Conservation (phyloP, 2,113 vertebrate species). For the Charina bottae region DNA sequence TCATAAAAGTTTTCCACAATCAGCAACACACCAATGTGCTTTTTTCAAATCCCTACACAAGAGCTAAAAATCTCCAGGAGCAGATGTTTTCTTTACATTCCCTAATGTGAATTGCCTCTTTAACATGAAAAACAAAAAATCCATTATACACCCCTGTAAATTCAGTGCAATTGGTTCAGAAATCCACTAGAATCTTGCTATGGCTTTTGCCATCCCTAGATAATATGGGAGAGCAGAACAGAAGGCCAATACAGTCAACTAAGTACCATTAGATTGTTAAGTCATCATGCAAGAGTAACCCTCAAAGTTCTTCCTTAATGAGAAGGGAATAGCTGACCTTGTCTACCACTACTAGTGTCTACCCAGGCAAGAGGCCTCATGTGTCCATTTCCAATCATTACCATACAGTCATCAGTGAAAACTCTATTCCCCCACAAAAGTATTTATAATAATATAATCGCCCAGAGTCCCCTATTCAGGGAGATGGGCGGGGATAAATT, state of each 20-base stretch:
- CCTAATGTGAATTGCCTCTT: slow-evolving; percentile 57
- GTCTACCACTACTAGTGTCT: slow-evolving; percentile 37
- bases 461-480: too few species aligned
- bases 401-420: background rate
- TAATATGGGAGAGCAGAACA: slow-evolving; percentile 55
- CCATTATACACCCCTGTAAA: slow-evolving; percentile 32
- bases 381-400: background rate
- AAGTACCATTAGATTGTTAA: slow-evolving; percentile 47
- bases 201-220: slow-evolving; percentile 1
- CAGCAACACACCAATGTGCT: slow-evolving; percentile 59
- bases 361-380: slow-evolving; percentile 18
- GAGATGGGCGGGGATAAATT: too few species aligned
- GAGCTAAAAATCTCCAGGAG: slow-evolving; percentile 58
- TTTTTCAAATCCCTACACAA: slow-evolving; percentile 55
- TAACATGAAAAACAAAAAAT: slow-evolving; percentile 53
- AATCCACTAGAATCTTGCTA: slow-evolving; percentile 39
- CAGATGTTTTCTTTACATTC: slow-evolving; percentile 65
- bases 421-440: background rate
- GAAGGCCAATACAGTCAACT: slow-evolving; percentile 56
- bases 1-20: slow-evolving; percentile 59
- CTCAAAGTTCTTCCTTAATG: slow-evolving; percentile 54
- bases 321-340: slow-evolving; percentile 59
- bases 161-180: slow-evolving; percentile 61
- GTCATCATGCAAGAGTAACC: slow-evolving; percentile 43
- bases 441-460: too few species aligned